Conservation (phyloP, 2,888 invertebrate species). For the Dione vanillae region DNA sequence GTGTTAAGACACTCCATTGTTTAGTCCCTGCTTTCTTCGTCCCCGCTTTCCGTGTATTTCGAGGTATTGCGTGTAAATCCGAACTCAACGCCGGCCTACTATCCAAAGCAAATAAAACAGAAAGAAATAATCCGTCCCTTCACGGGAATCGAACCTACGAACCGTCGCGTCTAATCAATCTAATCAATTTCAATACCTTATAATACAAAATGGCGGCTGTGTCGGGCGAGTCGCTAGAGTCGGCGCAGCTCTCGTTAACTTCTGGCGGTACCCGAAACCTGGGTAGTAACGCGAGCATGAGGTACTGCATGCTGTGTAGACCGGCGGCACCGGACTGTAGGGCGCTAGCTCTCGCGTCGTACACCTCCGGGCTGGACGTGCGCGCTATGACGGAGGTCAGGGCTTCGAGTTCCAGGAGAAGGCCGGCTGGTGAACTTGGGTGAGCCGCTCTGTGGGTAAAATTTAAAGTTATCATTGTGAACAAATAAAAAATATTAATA, state of each 20-base stretch:
- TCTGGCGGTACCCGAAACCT: constrained; percentile 84
- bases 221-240: constrained; percentile 50
- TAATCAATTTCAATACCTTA: constrained; percentile 58
- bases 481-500: too few species aligned
- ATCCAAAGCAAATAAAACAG: too few species aligned
- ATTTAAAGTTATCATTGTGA: background rate
- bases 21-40: too few species aligned
- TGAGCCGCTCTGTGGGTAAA: constrained; percentile 64
- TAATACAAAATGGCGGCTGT: constrained; percentile 57
- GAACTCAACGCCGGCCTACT: too few species aligned
- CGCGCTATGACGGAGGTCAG: constrained; percentile 90
- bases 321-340: constrained; percentile 82
- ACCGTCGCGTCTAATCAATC: too few species aligned
- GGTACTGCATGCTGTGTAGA: constrained; percentile 87
- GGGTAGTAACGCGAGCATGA: constrained; percentile 90
- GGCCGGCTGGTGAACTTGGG: constrained; percentile 86
- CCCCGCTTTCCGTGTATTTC: background rate
- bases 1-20: too few species aligned
- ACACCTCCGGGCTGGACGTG: constrained; percentile 84
- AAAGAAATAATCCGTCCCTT: too few species aligned
- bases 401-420: constrained; percentile 90
- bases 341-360: constrained; percentile 64
- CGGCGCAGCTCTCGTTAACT: background rate
- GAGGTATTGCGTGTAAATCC: background rate
- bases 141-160: too few species aligned